phyloP scores from a whole-genome alignment of 2,888 invertebrate genomes.

The Spisula solida region DNA sequence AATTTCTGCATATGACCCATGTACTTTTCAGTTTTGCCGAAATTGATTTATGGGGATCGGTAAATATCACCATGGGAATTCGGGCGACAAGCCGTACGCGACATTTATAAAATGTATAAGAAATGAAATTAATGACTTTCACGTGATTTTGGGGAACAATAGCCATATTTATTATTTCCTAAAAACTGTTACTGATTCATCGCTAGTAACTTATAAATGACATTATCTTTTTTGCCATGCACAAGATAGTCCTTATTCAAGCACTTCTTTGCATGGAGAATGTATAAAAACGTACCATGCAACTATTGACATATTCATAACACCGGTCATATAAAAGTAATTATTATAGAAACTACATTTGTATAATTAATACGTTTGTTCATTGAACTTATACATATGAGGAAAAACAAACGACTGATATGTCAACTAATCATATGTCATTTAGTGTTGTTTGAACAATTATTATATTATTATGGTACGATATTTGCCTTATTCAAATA shows the following conservation, averaged over 20 bases:
- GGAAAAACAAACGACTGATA: not conserved
- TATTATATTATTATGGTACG: not conserved
- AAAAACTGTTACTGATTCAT: constrained; percentile 13
- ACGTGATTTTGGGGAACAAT: constrained; percentile 10
- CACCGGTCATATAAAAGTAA: not conserved
- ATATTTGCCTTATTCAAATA: not conserved
- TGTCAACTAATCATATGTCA: not conserved
- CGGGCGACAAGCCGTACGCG: not conserved
- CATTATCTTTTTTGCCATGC: not conserved
- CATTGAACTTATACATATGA: constrained; percentile 4
- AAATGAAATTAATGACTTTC: not conserved
- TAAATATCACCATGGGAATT: not conserved
- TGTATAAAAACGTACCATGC: constrained; percentile 7
- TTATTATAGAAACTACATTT: not conserved
- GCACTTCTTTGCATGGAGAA: not conserved
- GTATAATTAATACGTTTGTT: not conserved
- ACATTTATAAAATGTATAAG: not conserved
- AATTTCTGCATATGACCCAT: not conserved
- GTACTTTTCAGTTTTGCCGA: constrained; percentile 5
- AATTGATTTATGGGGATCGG: not conserved
- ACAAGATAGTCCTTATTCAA: not conserved
- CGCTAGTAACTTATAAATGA: not conserved
- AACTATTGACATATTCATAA: not conserved
- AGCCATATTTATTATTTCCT: not conserved
- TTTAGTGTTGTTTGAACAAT: not conserved